These are phyloP conservation scores for Athripsodes cinereus DNA, from an alignment of 2,888 invertebrate species.

Conservation along the genomic window DNA sequence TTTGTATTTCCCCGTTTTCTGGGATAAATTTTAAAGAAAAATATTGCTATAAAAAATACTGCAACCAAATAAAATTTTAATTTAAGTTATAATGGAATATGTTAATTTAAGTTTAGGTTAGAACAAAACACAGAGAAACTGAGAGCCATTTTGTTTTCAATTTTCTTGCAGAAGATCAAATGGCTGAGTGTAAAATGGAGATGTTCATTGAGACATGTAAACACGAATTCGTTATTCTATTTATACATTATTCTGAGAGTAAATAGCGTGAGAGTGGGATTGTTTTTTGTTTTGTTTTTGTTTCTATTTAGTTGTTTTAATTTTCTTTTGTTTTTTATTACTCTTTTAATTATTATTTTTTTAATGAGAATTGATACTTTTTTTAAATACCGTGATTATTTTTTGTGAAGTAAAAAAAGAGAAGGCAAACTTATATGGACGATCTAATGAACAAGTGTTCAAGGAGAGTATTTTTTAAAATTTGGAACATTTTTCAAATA, in stretches of 20 bases:
- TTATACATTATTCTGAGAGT: slow-evolving; percentile 37
- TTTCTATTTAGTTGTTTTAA: slow-evolving; percentile 31
- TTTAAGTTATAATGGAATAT: too few species aligned
- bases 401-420: too few species aligned
- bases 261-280: slow-evolving; percentile 53
- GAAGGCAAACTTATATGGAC: too few species aligned
- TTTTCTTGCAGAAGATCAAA: slow-evolving; percentile 28
- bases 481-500: too few species aligned
- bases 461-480: too few species aligned
- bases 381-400: not conserved
- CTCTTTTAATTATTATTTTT: slow-evolving; percentile 9
- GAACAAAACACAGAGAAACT: slow-evolving; percentile 10
- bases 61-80: too few species aligned
- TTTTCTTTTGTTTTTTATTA: slow-evolving; percentile 32
- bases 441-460: too few species aligned
- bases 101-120: too few species aligned
- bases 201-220: slow-evolving; percentile 27
- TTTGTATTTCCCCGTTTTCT: too few species aligned
- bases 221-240: slow-evolving; percentile 47
- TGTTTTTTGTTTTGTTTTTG: slow-evolving; percentile 35
- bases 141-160: slow-evolving; percentile 26
- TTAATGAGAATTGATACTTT: slow-evolving; percentile 8
- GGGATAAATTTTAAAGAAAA: too few species aligned
- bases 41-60: too few species aligned
- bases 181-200: slow-evolving; percentile 22